Base-by-base conservation (phyloP, 2,797 vertebrate genomes). In the Brotula barbata region DNA sequence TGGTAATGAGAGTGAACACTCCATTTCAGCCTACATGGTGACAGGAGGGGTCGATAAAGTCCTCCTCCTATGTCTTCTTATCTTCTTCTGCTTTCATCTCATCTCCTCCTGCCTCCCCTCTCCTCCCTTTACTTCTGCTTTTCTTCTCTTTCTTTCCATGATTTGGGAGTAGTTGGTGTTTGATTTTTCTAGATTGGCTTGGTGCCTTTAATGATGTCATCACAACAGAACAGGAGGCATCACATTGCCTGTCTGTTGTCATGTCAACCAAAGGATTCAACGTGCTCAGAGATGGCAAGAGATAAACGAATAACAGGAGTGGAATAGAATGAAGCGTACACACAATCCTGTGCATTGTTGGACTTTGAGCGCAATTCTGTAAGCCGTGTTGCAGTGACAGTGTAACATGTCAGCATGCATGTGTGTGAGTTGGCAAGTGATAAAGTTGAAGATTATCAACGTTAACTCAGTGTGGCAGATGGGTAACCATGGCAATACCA, bases 361-460 rank as follows among this genome's bases (percentile, higher is more conserved):
- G 49, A 48, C 20, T 66, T 52, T 55, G 25, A 28, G 4, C 25
- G 25, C 8, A n/a, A n/a, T n/a, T n/a, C n/a, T n/a, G n/a, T n/a
- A n/a, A n/a, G n/a, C n/a, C n/a, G n/a, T n/a, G n/a, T n/a, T n/a
- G 8, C 25, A 28, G 25, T 28, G 25, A 28, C 25, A 28, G 8
- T 28, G 4, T 28, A 4, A 28, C 8, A 28, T 28, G 25, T 67
- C 39, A 33, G 73, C 25, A 22, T 77, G 55, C 64, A 43, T 55
- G 75, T 15, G 40, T 39, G 66, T 68, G 52, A 68, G 51, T 59
- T 36, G 61, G 69, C 23, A 70, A 9, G 64, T 58, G 77, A 85
- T 85, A 75, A 87, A 86, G 77, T 87, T 85, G 82, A 87, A 87
- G 83, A 88, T 88, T 88, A 85, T 88, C 70, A 64, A 64, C 78